phyloP scores from a whole-genome alignment of 1,140 invertebrate genomes.

The Formica exsecta region DNA sequence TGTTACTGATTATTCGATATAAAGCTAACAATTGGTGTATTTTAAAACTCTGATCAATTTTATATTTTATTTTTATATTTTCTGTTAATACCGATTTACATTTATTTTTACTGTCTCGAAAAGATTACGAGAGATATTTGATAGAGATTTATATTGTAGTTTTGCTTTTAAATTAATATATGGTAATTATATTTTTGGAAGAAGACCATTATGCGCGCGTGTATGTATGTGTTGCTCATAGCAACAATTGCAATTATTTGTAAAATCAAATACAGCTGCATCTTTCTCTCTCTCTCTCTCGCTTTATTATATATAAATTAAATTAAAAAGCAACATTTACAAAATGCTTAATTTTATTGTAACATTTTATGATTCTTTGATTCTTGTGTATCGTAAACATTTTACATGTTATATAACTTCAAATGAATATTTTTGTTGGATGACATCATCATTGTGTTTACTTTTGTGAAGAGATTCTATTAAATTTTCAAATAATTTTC shows the following conservation, averaged over 20 bases:
- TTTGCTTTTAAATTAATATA: background rate
- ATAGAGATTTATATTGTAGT: background rate
- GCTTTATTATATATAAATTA: background rate
- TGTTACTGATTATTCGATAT: constrained; percentile 3
- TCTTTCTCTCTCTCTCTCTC: background rate
- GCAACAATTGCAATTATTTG: background rate
- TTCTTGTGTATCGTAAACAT: no score
- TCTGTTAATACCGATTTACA: background rate
- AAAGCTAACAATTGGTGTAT: background rate
- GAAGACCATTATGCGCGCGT: background rate
- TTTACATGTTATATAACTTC: no score
- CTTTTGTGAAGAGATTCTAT: constrained; percentile 10
- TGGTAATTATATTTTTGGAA: background rate
- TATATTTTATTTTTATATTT: constrained; percentile 9
- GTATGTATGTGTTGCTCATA: background rate
- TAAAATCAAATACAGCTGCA: background rate
- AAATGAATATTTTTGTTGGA: background rate
- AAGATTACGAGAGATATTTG: background rate
- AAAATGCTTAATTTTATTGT: constrained; percentile 14
- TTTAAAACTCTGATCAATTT: background rate
- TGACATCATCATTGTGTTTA: background rate
- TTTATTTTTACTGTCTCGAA: background rate
- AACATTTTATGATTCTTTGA: no score
- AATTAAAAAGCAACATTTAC: background rate
- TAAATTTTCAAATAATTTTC: constrained; percentile 13